Evolutionary conservation across 2,113 vertebrate genomes (phyloP).

Genomic region (Neotoma lepida): DNA sequence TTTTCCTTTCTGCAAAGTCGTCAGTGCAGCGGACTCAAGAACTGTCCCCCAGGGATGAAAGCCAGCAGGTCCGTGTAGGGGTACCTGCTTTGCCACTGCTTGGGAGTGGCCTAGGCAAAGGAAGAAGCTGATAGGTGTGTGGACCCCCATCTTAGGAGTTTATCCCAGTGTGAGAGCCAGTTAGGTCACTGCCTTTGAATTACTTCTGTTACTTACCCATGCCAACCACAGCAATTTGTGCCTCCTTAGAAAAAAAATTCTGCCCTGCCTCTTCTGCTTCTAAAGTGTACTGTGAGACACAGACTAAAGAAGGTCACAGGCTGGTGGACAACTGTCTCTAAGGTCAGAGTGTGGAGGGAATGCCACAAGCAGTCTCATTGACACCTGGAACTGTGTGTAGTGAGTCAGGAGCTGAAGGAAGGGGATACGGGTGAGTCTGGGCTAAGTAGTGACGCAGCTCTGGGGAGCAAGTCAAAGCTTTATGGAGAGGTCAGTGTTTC

Average conservation of each 20-base stretch:
- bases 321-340: fast-evolving
- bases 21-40: not conserved
- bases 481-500: not conserved
- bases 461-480: not conserved
- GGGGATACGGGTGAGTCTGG: fast-evolving
- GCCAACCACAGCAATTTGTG: not conserved
- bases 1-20: not conserved
- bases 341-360: not conserved
- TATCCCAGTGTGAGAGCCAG: not conserved
- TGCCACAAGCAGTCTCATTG: not conserved
- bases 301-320: not conserved
- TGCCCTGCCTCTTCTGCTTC: not conserved
- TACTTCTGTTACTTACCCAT: fast-evolving
- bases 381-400: fast-evolving
- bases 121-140: too few species aligned
- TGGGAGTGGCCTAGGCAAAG: not conserved
- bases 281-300: not conserved
- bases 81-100: not conserved
- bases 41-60: not conserved
- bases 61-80: not conserved
- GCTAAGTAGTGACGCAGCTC: not conserved
- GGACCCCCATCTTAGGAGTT: not conserved
- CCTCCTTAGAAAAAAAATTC: not conserved
- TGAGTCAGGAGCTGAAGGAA: not conserved
- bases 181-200: not conserved